Evolutionary conservation across 2,113 vertebrate genomes (phyloP).

Genomic region (Uria lomvia): DNA sequence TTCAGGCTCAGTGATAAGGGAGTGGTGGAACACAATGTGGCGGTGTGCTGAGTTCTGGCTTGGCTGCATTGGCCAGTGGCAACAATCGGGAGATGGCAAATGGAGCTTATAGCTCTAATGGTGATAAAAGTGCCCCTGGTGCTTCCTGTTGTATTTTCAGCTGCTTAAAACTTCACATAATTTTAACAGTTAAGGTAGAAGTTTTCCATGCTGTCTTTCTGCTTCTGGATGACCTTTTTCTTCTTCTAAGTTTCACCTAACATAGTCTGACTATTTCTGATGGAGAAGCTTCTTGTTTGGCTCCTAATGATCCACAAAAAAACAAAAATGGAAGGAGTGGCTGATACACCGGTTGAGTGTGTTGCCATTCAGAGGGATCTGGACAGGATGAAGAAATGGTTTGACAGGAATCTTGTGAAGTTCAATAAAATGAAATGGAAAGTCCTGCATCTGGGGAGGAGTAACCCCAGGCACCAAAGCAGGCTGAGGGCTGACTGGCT

Average conservation of each 20-base stretch:
- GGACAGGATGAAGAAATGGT: background rate
- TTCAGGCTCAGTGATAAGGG: background rate
- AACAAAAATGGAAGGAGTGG: background rate
- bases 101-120: background rate
- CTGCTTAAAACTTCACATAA: background rate
- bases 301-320: background rate
- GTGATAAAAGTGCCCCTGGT: background rate
- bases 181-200: background rate
- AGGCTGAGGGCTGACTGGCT: background rate
- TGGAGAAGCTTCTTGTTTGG: background rate
- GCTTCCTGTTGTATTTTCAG: background rate
- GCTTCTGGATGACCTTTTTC: background rate
- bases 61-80: background rate
- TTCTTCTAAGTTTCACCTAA: background rate
- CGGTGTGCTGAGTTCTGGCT: background rate
- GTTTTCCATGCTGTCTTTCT: background rate
- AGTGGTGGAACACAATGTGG: background rate
- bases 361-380: background rate
- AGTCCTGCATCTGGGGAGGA: background rate
- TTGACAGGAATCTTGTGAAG: background rate
- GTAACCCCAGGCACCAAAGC: background rate
- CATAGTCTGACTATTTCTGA: background rate
- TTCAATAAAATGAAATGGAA: background rate
- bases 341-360: background rate
- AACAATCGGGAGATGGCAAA: background rate